Conservation (phyloP, 2,113 vertebrate species). For the Peromyscus polionotus region DNA sequence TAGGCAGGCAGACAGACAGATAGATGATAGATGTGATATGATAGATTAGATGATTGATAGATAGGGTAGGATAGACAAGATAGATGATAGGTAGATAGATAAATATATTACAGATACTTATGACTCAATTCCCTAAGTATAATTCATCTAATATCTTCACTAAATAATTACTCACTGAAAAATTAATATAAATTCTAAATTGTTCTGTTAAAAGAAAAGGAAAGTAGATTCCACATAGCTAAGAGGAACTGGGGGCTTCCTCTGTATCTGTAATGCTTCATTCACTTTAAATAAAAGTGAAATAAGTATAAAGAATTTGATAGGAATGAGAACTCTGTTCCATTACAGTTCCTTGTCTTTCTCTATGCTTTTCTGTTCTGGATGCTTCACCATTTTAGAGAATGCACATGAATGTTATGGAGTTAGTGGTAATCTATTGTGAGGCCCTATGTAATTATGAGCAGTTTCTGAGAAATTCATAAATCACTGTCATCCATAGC, state of each 20-base stretch:
- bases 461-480: constrained; percentile 31
- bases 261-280: neutral
- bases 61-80: neutral
- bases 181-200: neutral
- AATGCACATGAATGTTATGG: neutral
- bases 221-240: neutral
- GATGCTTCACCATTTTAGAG: neutral
- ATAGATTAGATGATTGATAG: neutral
- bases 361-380: neutral
- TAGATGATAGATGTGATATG: neutral
- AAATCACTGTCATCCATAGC: neutral
- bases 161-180: neutral
- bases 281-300: constrained; percentile 19
- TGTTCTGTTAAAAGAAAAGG: neutral
- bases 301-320: neutral
- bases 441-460: neutral
- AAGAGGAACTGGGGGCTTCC: fast-evolving
- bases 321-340: neutral
- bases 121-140: neutral
- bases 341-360: neutral
- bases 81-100: neutral
- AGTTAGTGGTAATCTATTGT: neutral
- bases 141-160: neutral
- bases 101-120: neutral
- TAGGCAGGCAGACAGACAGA: neutral